Evolutionary conservation across 2,113 vertebrate genomes (phyloP), one percentile per base, ranked within the genome.

Genomic region (Boulengeromyrus knoepffleri): DNA sequence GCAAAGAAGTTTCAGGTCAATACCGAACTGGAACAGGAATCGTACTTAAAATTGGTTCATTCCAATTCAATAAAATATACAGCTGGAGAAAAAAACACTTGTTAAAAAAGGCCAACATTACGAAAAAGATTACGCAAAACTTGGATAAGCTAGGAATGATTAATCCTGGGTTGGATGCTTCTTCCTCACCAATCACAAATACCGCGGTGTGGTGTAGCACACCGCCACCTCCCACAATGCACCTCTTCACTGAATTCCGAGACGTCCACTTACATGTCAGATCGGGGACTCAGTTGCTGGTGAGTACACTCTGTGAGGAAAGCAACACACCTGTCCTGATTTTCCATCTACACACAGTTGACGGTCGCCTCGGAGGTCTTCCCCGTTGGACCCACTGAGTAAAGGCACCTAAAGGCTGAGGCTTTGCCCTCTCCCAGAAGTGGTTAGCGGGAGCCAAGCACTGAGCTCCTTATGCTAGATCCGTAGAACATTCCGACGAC

Each of bases 351-450:
- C n/a, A 4, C 24, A 42, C 88, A n/a, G 56, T 27, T 42, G 24
- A 46, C 6, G 12, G 56, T 45, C 9, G 4, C 21, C 17, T n/a
- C 9, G n/a, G 58, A 58, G 56, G 42, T 39, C 74, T 89, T 42
- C 27, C 50, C 66, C 24, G 4, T 89, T 21, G 27, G 7, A 56
- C 31, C 74, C 49, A 53, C 52, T 89, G 39, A 58, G 77, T 45
- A 88, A 89, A 89, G 89, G 80, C 74, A 89, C 70, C 47, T 42
- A 62, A 46, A 89, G 89, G 74, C 31, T 56, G 21, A 21, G 50
- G 52, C 3, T 80, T 62, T 7, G 10, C 89, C 77, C 77, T 46
- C 39, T 89, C 36, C 31, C n/a, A 80, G 13, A 56, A 80, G n/a
- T 15, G 45, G 13, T 27, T 17, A 19, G 24, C 36, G 10, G 39